These are phyloP conservation scores for Anarsia innoxiella DNA, from an alignment of 2,888 invertebrate species.

Conservation along the genomic window DNA sequence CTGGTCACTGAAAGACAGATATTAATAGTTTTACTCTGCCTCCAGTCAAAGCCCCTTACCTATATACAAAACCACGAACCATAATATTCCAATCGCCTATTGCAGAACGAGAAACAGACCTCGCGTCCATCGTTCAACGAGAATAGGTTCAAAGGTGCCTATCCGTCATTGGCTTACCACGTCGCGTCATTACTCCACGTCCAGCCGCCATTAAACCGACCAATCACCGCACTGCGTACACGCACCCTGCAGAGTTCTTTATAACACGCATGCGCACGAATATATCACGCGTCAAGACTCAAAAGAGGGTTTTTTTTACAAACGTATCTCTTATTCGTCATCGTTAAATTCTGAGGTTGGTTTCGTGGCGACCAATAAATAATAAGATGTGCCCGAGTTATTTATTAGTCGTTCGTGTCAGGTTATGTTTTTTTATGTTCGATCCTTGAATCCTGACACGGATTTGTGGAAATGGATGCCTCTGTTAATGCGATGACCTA, in stretches of 20 bases:
- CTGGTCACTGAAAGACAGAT: no score
- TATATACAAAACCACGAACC: no score
- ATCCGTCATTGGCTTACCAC: slow-evolving; percentile 67
- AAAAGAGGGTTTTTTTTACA: slow-evolving; percentile 59
- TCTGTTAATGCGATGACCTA: slow-evolving; percentile 38
- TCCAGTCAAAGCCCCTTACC: no score
- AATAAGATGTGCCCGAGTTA: slow-evolving; percentile 55
- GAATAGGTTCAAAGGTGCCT: slow-evolving; percentile 65
- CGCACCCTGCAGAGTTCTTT: slow-evolving; percentile 69
- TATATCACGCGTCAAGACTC: slow-evolving; percentile 67
- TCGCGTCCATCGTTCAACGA: slow-evolving; percentile 16
- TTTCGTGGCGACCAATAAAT: slow-evolving; percentile 55
- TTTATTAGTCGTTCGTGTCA: slow-evolving; percentile 52
- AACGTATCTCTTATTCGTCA: slow-evolving; percentile 72
- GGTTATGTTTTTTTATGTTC: slow-evolving; percentile 40
- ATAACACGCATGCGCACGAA: slow-evolving; percentile 56
- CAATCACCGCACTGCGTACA: slow-evolving; percentile 57
- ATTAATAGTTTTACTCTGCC: no score
- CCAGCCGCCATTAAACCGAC: slow-evolving; percentile 53
- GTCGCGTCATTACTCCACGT: slow-evolving; percentile 57
- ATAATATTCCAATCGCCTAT: no score
- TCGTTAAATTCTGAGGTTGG: slow-evolving; percentile 54
- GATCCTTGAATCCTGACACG: slow-evolving; percentile 53
- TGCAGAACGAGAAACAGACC: slow-evolving; percentile 1
- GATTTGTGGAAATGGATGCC: slow-evolving; percentile 64